Evolutionary conservation across 1,140 invertebrate genomes (phyloP).

Genomic region (Scylla paramamosain): DNA sequence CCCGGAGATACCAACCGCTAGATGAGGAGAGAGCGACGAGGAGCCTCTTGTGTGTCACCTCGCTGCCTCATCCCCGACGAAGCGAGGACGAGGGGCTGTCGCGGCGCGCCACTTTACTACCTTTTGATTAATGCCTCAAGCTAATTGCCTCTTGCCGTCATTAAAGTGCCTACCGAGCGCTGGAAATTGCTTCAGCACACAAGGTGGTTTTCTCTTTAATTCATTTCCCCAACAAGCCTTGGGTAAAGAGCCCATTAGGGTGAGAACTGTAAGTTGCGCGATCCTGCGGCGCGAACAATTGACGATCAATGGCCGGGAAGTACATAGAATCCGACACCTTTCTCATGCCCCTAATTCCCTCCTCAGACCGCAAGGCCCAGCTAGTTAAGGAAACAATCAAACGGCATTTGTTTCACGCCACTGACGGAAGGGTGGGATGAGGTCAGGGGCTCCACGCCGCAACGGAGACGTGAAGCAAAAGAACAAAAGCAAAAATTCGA

Average conservation of each 20-base stretch:
- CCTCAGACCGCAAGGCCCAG: constrained; percentile 65
- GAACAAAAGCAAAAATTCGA: not conserved
- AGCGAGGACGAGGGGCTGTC: not conserved
- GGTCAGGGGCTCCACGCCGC: not conserved
- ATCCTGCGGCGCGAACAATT: constrained; percentile 55
- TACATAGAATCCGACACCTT: constrained; percentile 74
- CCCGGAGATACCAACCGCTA: not conserved
- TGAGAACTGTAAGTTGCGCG: not conserved
- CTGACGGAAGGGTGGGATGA: not conserved
- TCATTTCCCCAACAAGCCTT: constrained; percentile 50
- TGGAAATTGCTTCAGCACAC: constrained; percentile 59
- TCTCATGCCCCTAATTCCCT: constrained; percentile 73
- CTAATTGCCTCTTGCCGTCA: constrained; percentile 70
- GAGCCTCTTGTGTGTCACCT: constrained; percentile 23
- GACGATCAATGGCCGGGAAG: constrained; percentile 65
- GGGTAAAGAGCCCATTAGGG: constrained; percentile 30
- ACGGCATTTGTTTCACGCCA: constrained; percentile 38
- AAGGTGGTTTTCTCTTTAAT: constrained; percentile 36
- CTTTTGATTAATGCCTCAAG: constrained; percentile 66
- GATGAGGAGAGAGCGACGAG: not conserved
- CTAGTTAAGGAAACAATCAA: constrained; percentile 72
- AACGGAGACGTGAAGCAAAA: no score
- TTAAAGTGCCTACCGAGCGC: constrained; percentile 52
- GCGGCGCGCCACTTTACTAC: constrained; percentile 53
- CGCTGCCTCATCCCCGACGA: not conserved